Percentiles rank a stretch among this genome's conserved stretches.
phyloP scores from a whole-genome alignment of 2,113 vertebrate genomes.

The Theropithecus gelada region DNA sequence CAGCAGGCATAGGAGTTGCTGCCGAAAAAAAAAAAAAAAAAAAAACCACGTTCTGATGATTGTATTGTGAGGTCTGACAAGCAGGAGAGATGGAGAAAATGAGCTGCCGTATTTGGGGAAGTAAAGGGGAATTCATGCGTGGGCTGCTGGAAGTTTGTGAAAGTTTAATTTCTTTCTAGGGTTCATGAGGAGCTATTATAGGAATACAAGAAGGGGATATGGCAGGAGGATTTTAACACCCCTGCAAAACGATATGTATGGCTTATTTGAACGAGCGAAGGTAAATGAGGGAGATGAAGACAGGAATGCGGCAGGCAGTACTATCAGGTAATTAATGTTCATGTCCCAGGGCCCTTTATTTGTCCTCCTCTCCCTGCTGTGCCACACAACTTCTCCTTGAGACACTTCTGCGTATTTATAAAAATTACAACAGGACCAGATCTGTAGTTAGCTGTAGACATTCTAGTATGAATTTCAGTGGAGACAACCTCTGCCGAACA shows the following conservation, averaged over 20 bases:
- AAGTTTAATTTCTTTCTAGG: neutral
- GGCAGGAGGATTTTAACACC: neutral
- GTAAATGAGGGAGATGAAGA: neutral
- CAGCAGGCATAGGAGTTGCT: neutral
- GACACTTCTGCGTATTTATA: neutral
- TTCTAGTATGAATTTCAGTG: neutral
- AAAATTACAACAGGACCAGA: neutral
- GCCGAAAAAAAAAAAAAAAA: neutral
- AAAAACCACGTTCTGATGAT: neutral
- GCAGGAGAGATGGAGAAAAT: neutral
- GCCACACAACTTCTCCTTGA: neutral
- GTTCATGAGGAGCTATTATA: neutral
- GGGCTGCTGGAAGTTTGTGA: neutral
- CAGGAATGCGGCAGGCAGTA: fast-evolving
- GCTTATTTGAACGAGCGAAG: neutral
- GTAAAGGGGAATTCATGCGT: neutral
- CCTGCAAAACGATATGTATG: neutral
- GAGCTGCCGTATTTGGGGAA: neutral
- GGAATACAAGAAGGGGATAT: neutral
- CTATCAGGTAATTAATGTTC: fast-evolving
- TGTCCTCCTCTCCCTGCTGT: too few species aligned
- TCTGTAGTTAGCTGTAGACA: neutral
- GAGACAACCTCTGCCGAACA: neutral
- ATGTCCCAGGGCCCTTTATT: neutral
- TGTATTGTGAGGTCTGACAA: neutral